Evolutionary conservation across 2,888 invertebrate species (phyloP).

Genomic region (Neocrepidodera transversa): DNA sequence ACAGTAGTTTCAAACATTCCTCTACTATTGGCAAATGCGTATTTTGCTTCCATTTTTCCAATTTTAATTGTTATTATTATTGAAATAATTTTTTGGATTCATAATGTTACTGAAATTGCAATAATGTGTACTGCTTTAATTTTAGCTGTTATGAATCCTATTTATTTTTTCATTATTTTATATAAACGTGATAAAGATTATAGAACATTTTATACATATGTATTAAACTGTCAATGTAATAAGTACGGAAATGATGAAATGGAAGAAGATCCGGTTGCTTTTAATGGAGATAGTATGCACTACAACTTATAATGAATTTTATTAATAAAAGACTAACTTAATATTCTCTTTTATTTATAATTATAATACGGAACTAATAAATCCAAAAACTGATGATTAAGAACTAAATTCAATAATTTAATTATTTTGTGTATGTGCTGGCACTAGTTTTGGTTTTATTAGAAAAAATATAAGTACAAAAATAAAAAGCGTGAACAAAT

Average conservation of each 20-base stretch:
- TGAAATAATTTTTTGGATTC: not conserved
- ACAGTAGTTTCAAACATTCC: constrained; percentile 19
- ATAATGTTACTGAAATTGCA: not conserved
- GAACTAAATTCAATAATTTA: too few relatives aligned
- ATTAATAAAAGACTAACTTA: too few relatives aligned
- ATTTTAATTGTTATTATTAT: constrained; percentile 9
- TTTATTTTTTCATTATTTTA: constrained; percentile 30
- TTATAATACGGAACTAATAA: too few relatives aligned
- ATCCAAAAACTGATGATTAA: too few relatives aligned
- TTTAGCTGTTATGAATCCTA: constrained; percentile 25
- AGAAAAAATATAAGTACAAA: too few relatives aligned
- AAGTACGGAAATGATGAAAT: constrained; percentile 30
- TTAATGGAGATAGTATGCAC: too few relatives aligned
- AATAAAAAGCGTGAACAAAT: too few relatives aligned
- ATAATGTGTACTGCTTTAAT: constrained; percentile 8
- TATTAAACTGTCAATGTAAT: constrained; percentile 26
- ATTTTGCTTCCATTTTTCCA: constrained; percentile 21
- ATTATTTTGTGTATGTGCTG: too few relatives aligned
- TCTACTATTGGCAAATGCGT: constrained; percentile 22
- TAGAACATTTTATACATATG: constrained; percentile 25
- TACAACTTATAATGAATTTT: too few relatives aligned
- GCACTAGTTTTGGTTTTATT: too few relatives aligned
- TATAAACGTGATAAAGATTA: constrained; percentile 30
- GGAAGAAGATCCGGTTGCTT: constrained; percentile 31
- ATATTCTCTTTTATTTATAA: too few relatives aligned